Base-by-base conservation (phyloP, 2,113 vertebrate genomes). In the Dolichotis patagonum region DNA sequence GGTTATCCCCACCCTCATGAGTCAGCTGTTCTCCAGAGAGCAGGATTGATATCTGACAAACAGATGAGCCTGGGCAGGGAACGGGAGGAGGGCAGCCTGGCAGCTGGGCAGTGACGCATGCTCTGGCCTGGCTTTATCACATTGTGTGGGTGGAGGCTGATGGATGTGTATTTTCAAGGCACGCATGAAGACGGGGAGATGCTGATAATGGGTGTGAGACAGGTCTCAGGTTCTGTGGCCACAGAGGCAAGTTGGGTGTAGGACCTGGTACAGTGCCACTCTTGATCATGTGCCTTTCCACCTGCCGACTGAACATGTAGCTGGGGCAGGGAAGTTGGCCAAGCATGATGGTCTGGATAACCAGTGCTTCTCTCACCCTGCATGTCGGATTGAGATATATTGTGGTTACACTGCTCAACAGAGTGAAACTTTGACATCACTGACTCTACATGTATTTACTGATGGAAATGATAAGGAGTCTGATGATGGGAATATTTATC, bases 21-120 rank as follows among this genome's bases (percentile, higher is more conserved):
- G 87, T 98, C 94, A 96, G 97, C 96, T 97, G 94, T 97, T 96
- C 65, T 7, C 54, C 35, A 56, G 92, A 65, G 67, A 85, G 32
- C 46, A 75, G 90, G 63, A 28, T 32, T 88, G 85, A 80, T 69
- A 60, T 90, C 82, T 85, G 90, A 94, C 46, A 54, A 69, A 90
- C 91, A 84, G 94, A 93, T 84, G 94, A 91, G 71, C 10, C 63
- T 87, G 43, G 77, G 13, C 41, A 73, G 88, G 75, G 80, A 60
- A 32, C 3, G 20, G 49, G 60, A 75, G 41, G 43, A 93, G 56
- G 63, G 38, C 16, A 35, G 19, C 75, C 28, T 24, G 56, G 84
- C 92, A 95, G 71, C 88, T 97, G 96, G 71, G 43, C 69, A 63
- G 46, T 85, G 73, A 43, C 43, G 35, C 0, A 56, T 26, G 81